Conservation (phyloP, 2,113 vertebrate species). For the Leptocoma aspasia region DNA sequence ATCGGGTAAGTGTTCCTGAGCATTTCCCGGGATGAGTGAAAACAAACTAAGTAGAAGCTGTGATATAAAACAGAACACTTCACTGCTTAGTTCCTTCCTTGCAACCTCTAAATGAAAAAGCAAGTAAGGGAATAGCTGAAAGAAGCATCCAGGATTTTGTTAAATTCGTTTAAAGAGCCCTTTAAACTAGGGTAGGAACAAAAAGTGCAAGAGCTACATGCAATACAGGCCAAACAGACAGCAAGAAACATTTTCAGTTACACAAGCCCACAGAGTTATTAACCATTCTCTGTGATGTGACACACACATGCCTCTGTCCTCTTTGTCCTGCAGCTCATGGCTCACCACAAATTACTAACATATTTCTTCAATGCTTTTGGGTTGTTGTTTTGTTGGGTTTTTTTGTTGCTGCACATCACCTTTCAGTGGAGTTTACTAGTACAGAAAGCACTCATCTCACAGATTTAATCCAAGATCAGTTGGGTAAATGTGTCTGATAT, state of each 20-base stretch:
- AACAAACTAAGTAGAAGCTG: conserved; percentile 90
- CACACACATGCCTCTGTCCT: not conserved
- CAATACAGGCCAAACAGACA: not conserved
- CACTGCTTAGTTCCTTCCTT: conserved; percentile 70
- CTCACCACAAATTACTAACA: not conserved
- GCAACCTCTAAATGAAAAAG: conserved; percentile 39
- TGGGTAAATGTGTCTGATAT: not conserved
- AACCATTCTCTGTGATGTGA: not conserved
- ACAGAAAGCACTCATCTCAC: conserved; percentile 38
- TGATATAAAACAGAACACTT: conserved; percentile 77
- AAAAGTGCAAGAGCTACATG: not conserved
- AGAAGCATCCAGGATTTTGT: conserved; percentile 13
- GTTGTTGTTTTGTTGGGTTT: not conserved
- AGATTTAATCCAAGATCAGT: conserved; percentile 25
- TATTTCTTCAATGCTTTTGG: not conserved
- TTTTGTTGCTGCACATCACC: not conserved
- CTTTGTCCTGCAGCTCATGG: not conserved
- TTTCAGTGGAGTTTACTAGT: not conserved
- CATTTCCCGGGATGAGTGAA: conserved; percentile 80
- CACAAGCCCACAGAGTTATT: not conserved
- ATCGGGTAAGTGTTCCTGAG: conserved; percentile 84
- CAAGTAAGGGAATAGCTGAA: conserved; percentile 2
- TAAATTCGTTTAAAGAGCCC: conserved; percentile 1
- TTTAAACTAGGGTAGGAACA: not conserved
- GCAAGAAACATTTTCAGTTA: conserved; percentile 2